Percentiles rank a stretch among this genome's conserved stretches.
Evolutionary conservation across 2,797 vertebrate species (phyloP).

Genomic region (Botia kubotai): DNA sequence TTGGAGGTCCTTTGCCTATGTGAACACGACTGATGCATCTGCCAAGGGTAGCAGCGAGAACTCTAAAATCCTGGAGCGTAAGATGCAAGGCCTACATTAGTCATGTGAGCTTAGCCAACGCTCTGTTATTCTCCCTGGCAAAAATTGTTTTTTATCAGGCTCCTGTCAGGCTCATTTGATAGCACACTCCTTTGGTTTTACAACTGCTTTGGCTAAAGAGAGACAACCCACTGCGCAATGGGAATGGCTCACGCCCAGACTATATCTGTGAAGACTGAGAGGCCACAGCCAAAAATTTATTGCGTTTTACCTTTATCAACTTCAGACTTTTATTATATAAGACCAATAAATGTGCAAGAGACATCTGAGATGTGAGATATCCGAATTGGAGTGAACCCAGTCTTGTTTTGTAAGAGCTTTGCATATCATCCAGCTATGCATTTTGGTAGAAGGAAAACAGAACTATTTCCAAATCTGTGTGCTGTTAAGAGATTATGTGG

Average conservation of each 20-base stretch:
- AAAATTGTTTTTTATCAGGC: slow-evolving; percentile 50
- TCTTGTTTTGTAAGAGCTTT: slow-evolving; percentile 21
- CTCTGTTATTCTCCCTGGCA: slow-evolving; percentile 50
- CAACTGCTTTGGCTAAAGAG: slow-evolving; percentile 48
- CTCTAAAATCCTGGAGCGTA: slow-evolving; percentile 42
- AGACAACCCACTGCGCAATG: slow-evolving; percentile 47
- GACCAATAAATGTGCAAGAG: slow-evolving; percentile 27
- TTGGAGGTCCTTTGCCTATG: slow-evolving; percentile 46
- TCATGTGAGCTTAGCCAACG: slow-evolving; percentile 44
- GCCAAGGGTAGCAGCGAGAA: slow-evolving; percentile 50
- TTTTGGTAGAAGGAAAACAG: slow-evolving; percentile 24
- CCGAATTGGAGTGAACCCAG: slow-evolving; percentile 34
- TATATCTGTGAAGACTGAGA: slow-evolving; percentile 20
- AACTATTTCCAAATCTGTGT: slow-evolving; percentile 38
- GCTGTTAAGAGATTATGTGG: slow-evolving; percentile 31
- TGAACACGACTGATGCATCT: slow-evolving; percentile 46
- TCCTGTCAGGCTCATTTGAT: slow-evolving; percentile 52
- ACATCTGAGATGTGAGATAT: slow-evolving; percentile 24
- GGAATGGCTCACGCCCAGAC: slow-evolving; percentile 29
- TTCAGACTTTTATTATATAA: slow-evolving; percentile 37
- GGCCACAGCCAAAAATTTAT: slow-evolving; percentile 41
- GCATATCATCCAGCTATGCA: slow-evolving; percentile 29
- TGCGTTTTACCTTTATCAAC: slow-evolving; percentile 43
- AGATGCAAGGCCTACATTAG: slow-evolving; percentile 50
- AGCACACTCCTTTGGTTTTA: slow-evolving; percentile 51